phyloP scores from a whole-genome alignment of 2,797 vertebrate species.

The Setipinna tenuifilis region DNA sequence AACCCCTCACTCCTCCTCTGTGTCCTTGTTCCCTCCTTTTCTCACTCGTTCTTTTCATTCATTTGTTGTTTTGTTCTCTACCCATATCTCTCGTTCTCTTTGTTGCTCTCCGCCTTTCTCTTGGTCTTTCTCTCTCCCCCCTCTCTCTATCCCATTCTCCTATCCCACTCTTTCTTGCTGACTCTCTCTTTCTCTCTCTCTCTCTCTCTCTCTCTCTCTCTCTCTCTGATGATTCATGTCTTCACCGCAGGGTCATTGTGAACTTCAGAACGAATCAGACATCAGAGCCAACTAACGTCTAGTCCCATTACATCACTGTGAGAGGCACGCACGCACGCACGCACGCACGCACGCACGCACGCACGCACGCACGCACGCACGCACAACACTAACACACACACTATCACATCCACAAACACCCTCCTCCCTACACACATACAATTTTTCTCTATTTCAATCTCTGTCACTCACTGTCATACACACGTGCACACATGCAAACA shows the following conservation, averaged over 20 bases:
- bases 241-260: slow-evolving; percentile 83
- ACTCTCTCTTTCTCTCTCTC: neutral
- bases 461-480: neutral
- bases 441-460: too few relatives aligned
- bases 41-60: slow-evolving; percentile 19
- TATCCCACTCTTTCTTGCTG: slow-evolving; percentile 44
- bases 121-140: slow-evolving; percentile 46
- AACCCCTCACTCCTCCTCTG: neutral
- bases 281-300: slow-evolving; percentile 76
- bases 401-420: neutral
- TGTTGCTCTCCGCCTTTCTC: slow-evolving; percentile 3
- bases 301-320: slow-evolving; percentile 72
- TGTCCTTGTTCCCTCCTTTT: neutral
- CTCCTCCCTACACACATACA: neutral
- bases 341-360: slow-evolving; percentile 31
- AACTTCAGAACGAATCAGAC: slow-evolving; percentile 86
- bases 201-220: slow-evolving; percentile 49
- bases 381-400: neutral
- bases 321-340: slow-evolving; percentile 41
- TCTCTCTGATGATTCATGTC: slow-evolving; percentile 73
- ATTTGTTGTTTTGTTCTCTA: neutral
- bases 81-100: neutral
- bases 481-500: neutral
- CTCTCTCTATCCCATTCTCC: slow-evolving; percentile 28
- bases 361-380: slow-evolving; percentile 32